A percentile compares a stretch with the other conserved stretches of the same genome.
phyloP scores from a whole-genome alignment of 2,113 vertebrate species.

The Indicator maculatus region DNA sequence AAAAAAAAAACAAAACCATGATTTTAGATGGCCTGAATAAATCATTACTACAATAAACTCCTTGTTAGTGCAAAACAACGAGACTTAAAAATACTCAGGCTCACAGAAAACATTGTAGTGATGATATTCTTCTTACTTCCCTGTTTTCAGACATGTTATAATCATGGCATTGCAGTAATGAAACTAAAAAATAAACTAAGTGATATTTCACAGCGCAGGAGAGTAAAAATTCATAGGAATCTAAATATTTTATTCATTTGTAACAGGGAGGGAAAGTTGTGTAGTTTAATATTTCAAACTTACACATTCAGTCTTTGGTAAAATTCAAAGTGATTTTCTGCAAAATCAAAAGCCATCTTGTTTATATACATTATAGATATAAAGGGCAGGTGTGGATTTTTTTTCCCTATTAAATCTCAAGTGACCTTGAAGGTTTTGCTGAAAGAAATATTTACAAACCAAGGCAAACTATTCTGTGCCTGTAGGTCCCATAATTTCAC shows the following conservation, averaged over 20 bases:
- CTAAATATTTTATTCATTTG: background rate
- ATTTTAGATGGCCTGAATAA: conserved; percentile 67
- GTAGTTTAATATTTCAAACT: background rate
- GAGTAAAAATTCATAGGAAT: background rate
- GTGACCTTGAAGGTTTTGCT: background rate
- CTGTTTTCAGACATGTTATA: background rate
- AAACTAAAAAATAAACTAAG: background rate
- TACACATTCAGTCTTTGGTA: background rate
- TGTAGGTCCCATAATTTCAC: background rate
- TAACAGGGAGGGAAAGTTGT: background rate
- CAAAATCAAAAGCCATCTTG: background rate
- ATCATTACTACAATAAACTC: conserved; percentile 46
- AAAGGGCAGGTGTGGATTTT: background rate
- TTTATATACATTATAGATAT: background rate
- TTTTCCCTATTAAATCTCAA: background rate
- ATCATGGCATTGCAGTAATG: background rate
- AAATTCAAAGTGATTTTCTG: background rate
- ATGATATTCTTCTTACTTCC: background rate
- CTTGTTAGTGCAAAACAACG: conserved; percentile 30
- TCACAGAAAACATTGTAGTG: background rate
- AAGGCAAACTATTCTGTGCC: background rate
- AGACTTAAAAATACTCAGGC: background rate
- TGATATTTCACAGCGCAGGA: background rate
- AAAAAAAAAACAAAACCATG: conserved; percentile 29
- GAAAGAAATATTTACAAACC: background rate